These are phyloP conservation scores for Meandrusa payeni DNA, from an alignment of 2,888 invertebrate species.

Conservation along the genomic window DNA sequence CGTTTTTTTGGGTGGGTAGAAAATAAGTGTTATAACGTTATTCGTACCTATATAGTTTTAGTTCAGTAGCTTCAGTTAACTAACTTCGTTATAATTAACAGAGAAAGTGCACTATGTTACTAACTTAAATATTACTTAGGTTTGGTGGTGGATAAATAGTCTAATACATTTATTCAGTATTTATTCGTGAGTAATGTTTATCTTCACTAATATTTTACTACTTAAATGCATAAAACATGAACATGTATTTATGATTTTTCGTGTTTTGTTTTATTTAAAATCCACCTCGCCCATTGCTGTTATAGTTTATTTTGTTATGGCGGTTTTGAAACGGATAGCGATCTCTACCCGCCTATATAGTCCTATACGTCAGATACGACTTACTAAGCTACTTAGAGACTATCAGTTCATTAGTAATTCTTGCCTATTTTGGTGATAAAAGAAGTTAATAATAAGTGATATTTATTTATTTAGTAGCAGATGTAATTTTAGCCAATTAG, in stretches of 20 bases:
- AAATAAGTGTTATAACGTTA: constrained; percentile 59
- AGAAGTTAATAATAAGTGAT: too few relatives aligned
- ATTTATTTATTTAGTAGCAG: too few relatives aligned
- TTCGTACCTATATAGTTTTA: constrained; percentile 26
- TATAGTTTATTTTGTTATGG: too few relatives aligned
- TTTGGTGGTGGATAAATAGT: constrained; percentile 68
- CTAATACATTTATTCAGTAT: constrained; percentile 60
- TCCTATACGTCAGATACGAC: too few relatives aligned
- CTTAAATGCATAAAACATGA: constrained; percentile 48
- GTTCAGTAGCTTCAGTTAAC: constrained; percentile 23
- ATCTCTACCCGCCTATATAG: too few relatives aligned
- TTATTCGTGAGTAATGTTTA: constrained; percentile 64
- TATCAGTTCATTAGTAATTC: too few relatives aligned
- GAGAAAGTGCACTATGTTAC: constrained; percentile 43
- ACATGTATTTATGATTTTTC: constrained; percentile 56
- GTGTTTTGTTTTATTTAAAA: constrained; percentile 45
- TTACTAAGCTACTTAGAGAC: too few relatives aligned
- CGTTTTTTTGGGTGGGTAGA: constrained; percentile 44
- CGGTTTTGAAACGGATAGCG: too few relatives aligned
- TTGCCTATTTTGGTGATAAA: too few relatives aligned
- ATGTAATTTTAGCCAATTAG: too few relatives aligned
- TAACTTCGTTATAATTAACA: constrained; percentile 25
- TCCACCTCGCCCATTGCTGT: too few relatives aligned
- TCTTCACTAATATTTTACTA: constrained; percentile 53
- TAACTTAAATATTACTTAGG: constrained; percentile 61